Base-by-base conservation (phyloP, 2,888 invertebrate genomes). In the Drosophila planitibia region DNA sequence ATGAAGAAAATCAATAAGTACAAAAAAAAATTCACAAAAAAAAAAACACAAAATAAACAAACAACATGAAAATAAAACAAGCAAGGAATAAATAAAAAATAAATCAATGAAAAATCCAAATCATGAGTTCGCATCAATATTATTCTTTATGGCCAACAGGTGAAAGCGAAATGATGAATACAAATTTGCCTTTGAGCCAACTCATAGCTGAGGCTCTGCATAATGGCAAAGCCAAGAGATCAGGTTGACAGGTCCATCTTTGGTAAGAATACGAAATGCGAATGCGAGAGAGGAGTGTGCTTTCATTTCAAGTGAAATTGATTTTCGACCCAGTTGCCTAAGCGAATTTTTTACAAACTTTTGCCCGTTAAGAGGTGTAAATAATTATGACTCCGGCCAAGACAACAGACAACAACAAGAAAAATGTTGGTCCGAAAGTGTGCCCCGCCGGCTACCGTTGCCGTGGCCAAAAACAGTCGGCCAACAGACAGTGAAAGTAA, bases 1-100 rank as follows among this genome's bases (percentile, higher is more conserved):
- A 91, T 88, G 90, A 91, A 86, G 82, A 91, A 92, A 92, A 91
- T 70, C 66, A 84, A 79, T 59, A 82, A 82, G 91, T 84, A 91
- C 78, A 83, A 85, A 82, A 82, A 79, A 68, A 64, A 49, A 66
- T 33, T 58, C 57, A 71, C 54, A 52, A 61, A 54, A 39, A 19
- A 19, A 33, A 53, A 57, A 52, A 37, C 28, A 65, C 65, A 49
- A 76, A 82, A 79, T 69, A 80, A 69, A 77, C 35, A 54, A 54
- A 51, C 33, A 82, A 83, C 72, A 78, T 81, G 82, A 76, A 82
- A 78, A 81, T 70, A 72, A 72, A 75, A 74, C 75, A 75, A 81
- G 74, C 68, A 85, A 86, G 85, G 77, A 82, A 86, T 80, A 76
- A 83, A 83, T 80, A 82, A 85, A 88, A 86, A 81, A 79, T 83